Evolutionary conservation across 2,797 vertebrate genomes (phyloP).

Genomic region (Gadopsis bispinosus): DNA sequence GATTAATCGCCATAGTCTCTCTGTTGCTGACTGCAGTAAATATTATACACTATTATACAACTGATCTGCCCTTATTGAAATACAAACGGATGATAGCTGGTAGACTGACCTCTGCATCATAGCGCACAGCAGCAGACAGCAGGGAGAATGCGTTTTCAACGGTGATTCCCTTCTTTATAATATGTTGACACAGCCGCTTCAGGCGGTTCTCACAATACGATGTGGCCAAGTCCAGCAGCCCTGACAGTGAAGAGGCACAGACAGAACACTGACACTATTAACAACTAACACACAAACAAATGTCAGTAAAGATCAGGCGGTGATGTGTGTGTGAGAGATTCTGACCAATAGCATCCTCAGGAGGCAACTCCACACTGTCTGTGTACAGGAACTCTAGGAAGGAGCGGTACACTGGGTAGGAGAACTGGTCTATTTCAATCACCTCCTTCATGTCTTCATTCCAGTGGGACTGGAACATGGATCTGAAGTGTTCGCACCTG

Average conservation of each 20-base stretch:
- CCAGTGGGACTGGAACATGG: conserved; percentile 99
- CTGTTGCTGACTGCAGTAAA: not conserved
- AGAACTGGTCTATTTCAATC: conserved; percentile 97
- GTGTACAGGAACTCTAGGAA: conserved; percentile 98
- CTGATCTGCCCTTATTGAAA: not conserved
- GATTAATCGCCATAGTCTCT: not conserved
- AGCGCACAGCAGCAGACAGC: conserved; percentile 95
- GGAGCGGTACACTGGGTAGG: conserved; percentile 95
- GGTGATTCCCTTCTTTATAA: conserved; percentile 96
- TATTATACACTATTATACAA: not conserved
- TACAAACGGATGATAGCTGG: not conserved
- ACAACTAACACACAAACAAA: not conserved
- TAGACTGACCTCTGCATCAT: conserved; percentile 92
- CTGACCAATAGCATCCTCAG: conserved; percentile 97
- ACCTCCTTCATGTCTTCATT: conserved; percentile 97
- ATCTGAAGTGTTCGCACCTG: conserved; percentile 98
- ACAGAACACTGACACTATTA: conserved; percentile 7
- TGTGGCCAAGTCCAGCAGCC: conserved; percentile 95
- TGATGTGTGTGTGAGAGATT: not conserved
- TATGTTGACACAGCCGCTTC: conserved; percentile 96
- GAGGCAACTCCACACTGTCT: conserved; percentile 92
- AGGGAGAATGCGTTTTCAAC: conserved; percentile 97
- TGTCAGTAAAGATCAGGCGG: not conserved
- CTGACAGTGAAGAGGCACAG: conserved; percentile 72
- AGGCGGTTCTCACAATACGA: conserved; percentile 97